These are phyloP conservation scores for Tachysurus vachellii DNA, from an alignment of 2,113 vertebrate genomes.

Conservation along the genomic window DNA sequence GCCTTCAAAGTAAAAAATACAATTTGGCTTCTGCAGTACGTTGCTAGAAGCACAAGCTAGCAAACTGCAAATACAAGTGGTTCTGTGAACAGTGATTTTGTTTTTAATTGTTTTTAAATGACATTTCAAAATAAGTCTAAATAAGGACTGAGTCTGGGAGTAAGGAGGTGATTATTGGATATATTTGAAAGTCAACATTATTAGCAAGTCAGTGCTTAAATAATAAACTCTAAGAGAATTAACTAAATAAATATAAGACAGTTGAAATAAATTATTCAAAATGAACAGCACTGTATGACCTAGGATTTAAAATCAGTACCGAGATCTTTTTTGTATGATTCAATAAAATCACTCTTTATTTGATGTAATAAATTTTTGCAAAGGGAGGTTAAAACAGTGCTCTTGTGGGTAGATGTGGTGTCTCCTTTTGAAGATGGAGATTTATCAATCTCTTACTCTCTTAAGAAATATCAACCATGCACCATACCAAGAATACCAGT, in stretches of 20 bases:
- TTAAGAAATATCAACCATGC: neutral
- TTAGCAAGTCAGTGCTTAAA: neutral
- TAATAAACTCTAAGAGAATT: neutral
- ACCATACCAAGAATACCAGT: neutral
- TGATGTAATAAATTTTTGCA: neutral
- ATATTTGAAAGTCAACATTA: neutral
- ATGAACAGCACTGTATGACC: conserved; percentile 1
- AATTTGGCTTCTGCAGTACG: neutral
- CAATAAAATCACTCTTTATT: conserved; percentile 56
- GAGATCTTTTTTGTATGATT: conserved; percentile 25
- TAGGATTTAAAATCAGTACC: conserved; percentile 40
- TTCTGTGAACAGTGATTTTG: neutral
- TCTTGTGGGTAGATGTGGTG: neutral
- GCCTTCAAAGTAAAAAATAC: conserved; percentile 6
- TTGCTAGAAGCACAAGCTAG: conserved; percentile 38
- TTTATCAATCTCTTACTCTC: neutral
- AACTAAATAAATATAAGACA: neutral
- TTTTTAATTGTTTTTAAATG: neutral
- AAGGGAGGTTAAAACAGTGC: conserved; percentile 3
- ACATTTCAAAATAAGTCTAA: neutral
- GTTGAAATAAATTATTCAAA: neutral
- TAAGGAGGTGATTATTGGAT: neutral
- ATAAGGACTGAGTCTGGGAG: neutral
- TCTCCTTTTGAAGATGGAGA: neutral
- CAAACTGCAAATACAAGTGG: neutral